Conservation (phyloP, 2,113 vertebrate species). For the Coptodon rendalli region DNA sequence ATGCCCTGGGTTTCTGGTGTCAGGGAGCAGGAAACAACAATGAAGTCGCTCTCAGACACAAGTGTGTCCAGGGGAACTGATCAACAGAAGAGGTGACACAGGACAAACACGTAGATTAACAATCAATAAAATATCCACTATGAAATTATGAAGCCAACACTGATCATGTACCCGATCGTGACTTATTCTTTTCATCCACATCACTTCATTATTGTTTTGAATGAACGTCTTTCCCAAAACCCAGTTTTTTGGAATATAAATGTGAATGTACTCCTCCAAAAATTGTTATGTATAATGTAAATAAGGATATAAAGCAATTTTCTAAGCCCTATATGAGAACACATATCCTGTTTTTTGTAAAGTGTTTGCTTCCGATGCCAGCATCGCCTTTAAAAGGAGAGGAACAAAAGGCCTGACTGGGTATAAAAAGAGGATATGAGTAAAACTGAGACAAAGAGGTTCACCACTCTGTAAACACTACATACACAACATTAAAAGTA, state of each 20-base stretch:
- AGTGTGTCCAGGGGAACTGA: constrained; percentile 67
- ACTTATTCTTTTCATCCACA: not conserved
- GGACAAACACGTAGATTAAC: not conserved
- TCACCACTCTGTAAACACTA: not conserved
- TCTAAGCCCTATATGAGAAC: not conserved
- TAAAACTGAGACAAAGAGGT: not conserved
- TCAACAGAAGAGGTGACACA: not conserved
- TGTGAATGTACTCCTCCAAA: not conserved
- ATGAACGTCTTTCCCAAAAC: not conserved
- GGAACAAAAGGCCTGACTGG: not conserved
- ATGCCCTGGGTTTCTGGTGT: constrained; percentile 61
- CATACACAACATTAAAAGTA: not conserved
- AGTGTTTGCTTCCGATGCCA: not conserved
- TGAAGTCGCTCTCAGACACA: constrained; percentile 51
- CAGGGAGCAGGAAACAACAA: constrained; percentile 55
- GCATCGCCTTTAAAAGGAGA: not conserved
- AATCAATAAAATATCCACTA: not conserved
- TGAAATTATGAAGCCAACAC: not conserved
- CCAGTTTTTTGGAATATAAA: fast-evolving
- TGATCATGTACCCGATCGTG: not conserved
- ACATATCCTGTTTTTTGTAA: not conserved
- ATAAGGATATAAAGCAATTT: not conserved
- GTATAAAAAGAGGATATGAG: not conserved
- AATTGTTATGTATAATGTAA: not conserved
- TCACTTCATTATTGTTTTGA: not conserved